phyloP scores from a whole-genome alignment of 2,113 vertebrate species.

The Sisor rabdophorus region DNA sequence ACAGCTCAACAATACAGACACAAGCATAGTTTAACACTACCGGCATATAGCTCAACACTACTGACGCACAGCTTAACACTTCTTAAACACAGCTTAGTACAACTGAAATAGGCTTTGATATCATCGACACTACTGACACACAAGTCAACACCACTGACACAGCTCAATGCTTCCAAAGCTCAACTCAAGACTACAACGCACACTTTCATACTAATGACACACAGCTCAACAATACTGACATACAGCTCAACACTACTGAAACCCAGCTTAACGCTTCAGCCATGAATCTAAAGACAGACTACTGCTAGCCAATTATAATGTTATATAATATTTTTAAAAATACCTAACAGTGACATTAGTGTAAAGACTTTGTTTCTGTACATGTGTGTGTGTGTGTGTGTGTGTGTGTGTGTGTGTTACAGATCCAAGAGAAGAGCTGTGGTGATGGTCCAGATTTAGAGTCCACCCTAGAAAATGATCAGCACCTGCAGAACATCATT shows the following conservation, averaged over 20 bases:
- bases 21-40: background rate
- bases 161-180: background rate
- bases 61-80: background rate
- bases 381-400: background rate
- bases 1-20: too few relatives aligned
- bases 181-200: too few relatives aligned
- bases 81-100: background rate
- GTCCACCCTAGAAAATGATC: slow-evolving; percentile 72
- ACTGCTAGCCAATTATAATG: too few relatives aligned
- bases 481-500: slow-evolving; percentile 64
- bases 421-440: slow-evolving; percentile 64
- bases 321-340: background rate
- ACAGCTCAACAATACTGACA: too few relatives aligned
- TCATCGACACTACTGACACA: background rate
- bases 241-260: too few relatives aligned
- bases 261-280: too few relatives aligned
- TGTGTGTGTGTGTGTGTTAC: slow-evolving; percentile 23
- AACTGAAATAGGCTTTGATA: background rate
- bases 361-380: background rate
- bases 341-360: background rate
- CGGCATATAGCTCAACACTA: background rate
- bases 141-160: background rate
- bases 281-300: too few relatives aligned
- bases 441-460: slow-evolving; percentile 67
- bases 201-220: too few relatives aligned